Conservation (phyloP, 2,797 vertebrate genomes). For the Hydrocynus forskahlii region DNA sequence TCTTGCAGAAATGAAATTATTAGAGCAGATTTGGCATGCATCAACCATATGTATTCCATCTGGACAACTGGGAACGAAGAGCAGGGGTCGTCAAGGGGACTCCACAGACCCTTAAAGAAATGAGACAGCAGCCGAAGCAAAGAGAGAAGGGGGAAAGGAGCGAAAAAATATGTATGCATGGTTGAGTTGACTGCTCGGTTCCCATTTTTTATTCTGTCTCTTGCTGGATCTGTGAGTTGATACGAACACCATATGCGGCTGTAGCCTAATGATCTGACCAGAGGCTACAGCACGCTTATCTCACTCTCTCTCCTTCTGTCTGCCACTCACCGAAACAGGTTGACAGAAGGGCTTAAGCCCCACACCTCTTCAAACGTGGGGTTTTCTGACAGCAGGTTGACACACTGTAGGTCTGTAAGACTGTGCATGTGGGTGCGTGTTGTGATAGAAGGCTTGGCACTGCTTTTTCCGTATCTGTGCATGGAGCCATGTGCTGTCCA, state of each 20-base stretch:
- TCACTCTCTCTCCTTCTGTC: conserved; percentile 59
- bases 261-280: conserved; percentile 78
- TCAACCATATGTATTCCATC: conserved; percentile 35
- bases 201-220: conserved; percentile 32
- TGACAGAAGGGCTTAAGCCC: conserved; percentile 68
- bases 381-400: conserved; percentile 63
- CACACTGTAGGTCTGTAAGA: conserved; percentile 32
- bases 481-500: conserved; percentile 62
- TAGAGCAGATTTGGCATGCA: conserved; percentile 41
- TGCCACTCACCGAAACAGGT: conserved; percentile 64
- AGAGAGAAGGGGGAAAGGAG: conserved; percentile 27
- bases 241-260: conserved; percentile 42
- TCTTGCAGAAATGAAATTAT: conserved; percentile 47
- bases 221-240: conserved; percentile 32
- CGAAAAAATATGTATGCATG: conserved; percentile 27
- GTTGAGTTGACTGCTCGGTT: conserved; percentile 31
- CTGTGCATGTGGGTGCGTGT: conserved; percentile 22
- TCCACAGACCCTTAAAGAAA: conserved; percentile 26
- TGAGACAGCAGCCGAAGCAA: conserved; percentile 59
- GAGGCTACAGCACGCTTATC: conserved; percentile 70
- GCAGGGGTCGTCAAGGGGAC: conserved; percentile 40
- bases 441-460: conserved; percentile 66
- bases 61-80: conserved; percentile 36
- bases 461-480: conserved; percentile 59
- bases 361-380: conserved; percentile 59